Conservation (phyloP, 2,888 invertebrate genomes). For the Galeruca laticollis region DNA sequence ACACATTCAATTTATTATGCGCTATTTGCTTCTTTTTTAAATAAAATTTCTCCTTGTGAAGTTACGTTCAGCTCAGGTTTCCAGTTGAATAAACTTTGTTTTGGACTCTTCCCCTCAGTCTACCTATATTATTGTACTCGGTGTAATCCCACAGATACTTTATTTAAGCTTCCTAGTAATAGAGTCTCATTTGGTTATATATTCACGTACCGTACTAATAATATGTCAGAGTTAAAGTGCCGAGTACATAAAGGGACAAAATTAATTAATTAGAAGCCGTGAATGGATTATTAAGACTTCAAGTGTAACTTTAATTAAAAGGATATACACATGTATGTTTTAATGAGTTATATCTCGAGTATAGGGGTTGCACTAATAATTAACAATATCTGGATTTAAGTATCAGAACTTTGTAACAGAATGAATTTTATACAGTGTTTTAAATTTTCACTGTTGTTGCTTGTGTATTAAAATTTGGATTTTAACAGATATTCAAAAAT, state of each 20-base stretch:
- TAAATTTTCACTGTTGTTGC: no score
- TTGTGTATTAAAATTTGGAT: no score
- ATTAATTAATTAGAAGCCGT: conserved; percentile 7
- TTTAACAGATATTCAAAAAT: no score
- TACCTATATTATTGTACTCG: neutral
- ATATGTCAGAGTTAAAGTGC: neutral
- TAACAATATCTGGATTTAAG: no score
- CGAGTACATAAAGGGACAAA: neutral
- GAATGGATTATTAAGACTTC: neutral
- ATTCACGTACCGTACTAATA: conserved; percentile 6
- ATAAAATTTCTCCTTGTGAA: neutral
- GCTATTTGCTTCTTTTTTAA: neutral
- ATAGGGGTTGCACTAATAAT: neutral
- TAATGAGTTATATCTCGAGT: no score
- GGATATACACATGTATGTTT: neutral
- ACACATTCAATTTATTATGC: neutral
- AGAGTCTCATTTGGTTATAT: neutral
- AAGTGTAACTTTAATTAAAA: neutral
- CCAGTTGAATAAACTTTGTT: neutral
- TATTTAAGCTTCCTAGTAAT: neutral
- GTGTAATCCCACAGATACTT: neutral
- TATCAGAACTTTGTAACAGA: no score
- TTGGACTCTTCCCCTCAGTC: neutral
- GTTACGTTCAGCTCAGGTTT: neutral
- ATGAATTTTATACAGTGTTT: no score